Evolutionary conservation across 2,113 vertebrate genomes (phyloP).

Genomic region (Cranoglanis bouderius): DNA sequence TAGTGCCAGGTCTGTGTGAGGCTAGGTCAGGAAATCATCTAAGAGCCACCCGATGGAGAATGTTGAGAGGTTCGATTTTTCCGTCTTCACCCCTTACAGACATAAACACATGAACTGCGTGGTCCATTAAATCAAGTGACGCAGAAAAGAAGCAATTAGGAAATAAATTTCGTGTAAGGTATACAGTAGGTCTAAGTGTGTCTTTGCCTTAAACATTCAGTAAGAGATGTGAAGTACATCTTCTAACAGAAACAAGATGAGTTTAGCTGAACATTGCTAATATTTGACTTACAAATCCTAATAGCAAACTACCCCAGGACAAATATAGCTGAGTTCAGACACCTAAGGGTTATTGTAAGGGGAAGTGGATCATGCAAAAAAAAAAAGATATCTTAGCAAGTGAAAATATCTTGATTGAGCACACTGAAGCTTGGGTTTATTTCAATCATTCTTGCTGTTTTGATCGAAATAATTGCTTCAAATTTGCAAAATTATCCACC

Average conservation of each 20-base stretch:
- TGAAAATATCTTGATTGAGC: not conserved
- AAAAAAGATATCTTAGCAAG: not conserved
- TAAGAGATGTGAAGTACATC: not conserved
- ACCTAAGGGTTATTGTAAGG: not conserved
- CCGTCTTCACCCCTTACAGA: slow-evolving; percentile 1
- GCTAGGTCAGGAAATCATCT: not conserved
- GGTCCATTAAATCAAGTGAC: slow-evolving; percentile 46
- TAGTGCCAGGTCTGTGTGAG: not conserved
- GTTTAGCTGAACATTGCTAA: not conserved
- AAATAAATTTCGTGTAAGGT: slow-evolving; percentile 19
- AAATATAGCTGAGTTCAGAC: not conserved
- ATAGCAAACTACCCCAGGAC: not conserved
- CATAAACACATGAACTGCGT: slow-evolving; percentile 45
- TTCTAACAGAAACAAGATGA: not conserved
- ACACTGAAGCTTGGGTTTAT: not conserved
- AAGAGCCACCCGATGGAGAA: not conserved
- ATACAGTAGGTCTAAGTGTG: not conserved
- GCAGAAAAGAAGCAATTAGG: slow-evolving; percentile 24
- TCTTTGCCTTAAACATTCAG: slow-evolving; percentile 4
- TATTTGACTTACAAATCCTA: not conserved
- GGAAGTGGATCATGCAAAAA: not conserved
- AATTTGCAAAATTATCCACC: no score
- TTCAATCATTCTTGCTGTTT: no score
- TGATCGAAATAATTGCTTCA: not conserved
- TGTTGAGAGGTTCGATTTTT: not conserved